Percentiles rank a stretch among this genome's conserved stretches.
Conservation (phyloP, 2,113 vertebrate species). For the Zosterops japonicus region DNA sequence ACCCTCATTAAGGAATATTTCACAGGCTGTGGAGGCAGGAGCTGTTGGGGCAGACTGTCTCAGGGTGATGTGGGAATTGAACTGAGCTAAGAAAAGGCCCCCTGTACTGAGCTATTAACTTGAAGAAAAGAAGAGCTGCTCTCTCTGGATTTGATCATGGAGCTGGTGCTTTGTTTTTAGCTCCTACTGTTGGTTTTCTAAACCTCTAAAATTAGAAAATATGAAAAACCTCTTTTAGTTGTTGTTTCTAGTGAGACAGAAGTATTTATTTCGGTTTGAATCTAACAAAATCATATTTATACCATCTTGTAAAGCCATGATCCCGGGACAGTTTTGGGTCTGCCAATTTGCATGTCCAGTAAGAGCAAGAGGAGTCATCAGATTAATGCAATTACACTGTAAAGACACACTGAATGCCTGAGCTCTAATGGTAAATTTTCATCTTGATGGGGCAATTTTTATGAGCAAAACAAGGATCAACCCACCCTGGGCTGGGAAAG, state of each 20-base stretch:
- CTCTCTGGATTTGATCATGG: background rate
- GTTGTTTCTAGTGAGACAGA: background rate
- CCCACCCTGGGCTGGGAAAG: background rate
- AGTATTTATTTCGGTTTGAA: background rate
- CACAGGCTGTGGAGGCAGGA: background rate
- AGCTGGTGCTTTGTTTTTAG: background rate
- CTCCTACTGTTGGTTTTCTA: background rate
- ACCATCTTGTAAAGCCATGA: background rate
- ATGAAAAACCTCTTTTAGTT: background rate
- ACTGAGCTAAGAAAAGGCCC: background rate
- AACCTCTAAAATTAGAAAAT: background rate
- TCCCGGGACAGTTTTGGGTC: background rate
- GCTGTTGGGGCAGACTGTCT: background rate
- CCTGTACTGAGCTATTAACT: background rate
- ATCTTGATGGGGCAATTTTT: background rate
- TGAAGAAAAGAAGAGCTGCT: background rate
- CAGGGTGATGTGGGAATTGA: background rate
- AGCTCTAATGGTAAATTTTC: background rate
- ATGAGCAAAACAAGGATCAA: background rate
- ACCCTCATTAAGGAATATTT: background rate
- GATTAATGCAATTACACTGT: background rate
- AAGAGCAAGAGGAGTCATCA: background rate
- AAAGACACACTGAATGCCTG: background rate
- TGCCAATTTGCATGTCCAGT: background rate
- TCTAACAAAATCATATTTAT: background rate